A percentile compares a stretch with the other conserved stretches of the same genome.
These are phyloP conservation scores for Sula dactylatra DNA, from an alignment of 2,113 vertebrate genomes.

Conservation along the genomic window DNA sequence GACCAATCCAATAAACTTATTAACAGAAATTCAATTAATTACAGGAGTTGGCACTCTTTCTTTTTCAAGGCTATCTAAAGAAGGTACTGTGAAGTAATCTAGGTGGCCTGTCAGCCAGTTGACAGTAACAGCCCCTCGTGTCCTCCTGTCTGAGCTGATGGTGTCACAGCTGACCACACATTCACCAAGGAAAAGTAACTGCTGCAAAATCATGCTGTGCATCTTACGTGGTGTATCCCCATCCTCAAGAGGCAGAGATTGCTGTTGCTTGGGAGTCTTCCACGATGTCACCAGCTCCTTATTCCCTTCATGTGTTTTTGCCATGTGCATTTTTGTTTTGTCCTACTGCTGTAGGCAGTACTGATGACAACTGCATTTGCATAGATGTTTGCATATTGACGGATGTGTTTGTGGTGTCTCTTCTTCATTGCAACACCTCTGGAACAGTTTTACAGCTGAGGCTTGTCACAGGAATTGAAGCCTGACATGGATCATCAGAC, in stretches of 20 bases:
- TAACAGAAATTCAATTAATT: not conserved
- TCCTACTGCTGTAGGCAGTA: not conserved
- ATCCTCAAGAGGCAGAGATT: not conserved
- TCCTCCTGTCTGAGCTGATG: not conserved
- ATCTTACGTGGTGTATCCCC: fast-evolving
- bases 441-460: constrained; percentile 37
- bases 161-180: fast-evolving
- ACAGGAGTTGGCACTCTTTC: not conserved
- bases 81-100: not conserved
- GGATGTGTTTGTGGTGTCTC: not conserved
- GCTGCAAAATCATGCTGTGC: not conserved
- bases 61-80: not conserved
- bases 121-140: not conserved
- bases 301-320: not conserved
- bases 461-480: constrained; percentile 33
- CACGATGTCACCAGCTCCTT: not conserved
- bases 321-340: not conserved
- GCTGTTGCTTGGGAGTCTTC: not conserved
- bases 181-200: not conserved
- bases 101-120: not conserved
- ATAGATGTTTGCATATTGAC: not conserved
- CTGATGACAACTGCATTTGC: not conserved
- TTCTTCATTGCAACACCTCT: constrained; percentile 17
- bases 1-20: not conserved
- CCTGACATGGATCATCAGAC: constrained; percentile 13